These are phyloP conservation scores for Barnardius zonarius DNA, from an alignment of 2,113 vertebrate species.

Conservation along the genomic window DNA sequence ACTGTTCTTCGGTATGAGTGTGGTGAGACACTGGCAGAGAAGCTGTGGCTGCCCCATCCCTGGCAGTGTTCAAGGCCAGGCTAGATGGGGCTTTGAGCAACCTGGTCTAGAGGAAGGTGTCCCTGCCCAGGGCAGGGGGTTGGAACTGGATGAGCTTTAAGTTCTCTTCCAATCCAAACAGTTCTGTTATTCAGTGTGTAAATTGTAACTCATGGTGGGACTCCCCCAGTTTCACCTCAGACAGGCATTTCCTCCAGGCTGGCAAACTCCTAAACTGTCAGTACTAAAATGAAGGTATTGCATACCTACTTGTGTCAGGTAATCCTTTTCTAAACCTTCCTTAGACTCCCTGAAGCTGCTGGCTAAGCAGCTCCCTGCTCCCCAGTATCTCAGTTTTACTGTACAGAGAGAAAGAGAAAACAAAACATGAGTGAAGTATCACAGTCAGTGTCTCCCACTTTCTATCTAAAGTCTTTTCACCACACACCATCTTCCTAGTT, in stretches of 20 bases:
- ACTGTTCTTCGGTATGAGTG: not conserved
- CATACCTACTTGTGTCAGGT: not conserved
- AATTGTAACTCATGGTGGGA: not conserved
- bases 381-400: not conserved
- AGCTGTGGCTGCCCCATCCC: not conserved
- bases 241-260: not conserved
- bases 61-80: not conserved
- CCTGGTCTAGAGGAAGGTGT: not conserved
- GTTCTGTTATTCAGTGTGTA: not conserved
- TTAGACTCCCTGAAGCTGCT: not conserved
- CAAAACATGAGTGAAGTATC: not conserved
- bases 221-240: not conserved
- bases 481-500: rapidly evolving
- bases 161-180: not conserved
- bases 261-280: not conserved
- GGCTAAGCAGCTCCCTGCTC: not conserved
- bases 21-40: not conserved
- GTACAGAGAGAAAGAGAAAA: not conserved
- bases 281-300: not conserved
- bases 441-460: not conserved
- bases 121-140: not conserved
- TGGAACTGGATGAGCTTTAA: not conserved
- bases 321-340: not conserved
- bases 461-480: not conserved
- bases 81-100: not conserved